Percentiles rank a stretch among this genome's conserved stretches.
Evolutionary conservation across 2,888 invertebrate genomes (phyloP).

Genomic region (Drosophila barbarae): DNA sequence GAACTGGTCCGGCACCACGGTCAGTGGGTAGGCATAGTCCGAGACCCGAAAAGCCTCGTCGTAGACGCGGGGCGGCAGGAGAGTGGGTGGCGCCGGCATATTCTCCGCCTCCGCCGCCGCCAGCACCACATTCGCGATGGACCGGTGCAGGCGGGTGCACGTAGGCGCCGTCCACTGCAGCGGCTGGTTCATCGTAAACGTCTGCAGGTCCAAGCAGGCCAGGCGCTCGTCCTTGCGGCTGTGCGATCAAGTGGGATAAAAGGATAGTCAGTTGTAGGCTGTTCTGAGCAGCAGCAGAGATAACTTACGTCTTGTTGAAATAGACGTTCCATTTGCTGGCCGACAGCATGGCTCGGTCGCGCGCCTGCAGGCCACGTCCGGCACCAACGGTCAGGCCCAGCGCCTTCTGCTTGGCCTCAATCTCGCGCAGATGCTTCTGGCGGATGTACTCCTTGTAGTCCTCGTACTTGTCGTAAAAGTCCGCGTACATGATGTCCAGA

Average conservation of each 20-base stretch:
- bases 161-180: conserved; percentile 81
- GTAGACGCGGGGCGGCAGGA: conserved; percentile 52
- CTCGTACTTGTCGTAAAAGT: conserved; percentile 96
- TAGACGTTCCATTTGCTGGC: conserved; percentile 93
- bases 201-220: conserved; percentile 95
- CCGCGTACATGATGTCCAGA: conserved; percentile 95
- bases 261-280: not conserved
- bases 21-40: conserved; percentile 90
- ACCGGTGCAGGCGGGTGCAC: conserved; percentile 69
- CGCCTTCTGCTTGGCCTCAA: conserved; percentile 85
- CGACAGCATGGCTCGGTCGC: conserved; percentile 90
- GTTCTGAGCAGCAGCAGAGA: not conserved
- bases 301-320: conserved; percentile 84
- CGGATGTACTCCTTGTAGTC: conserved; percentile 86
- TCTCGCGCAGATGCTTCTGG: conserved; percentile 84
- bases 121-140: conserved; percentile 59
- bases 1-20: conserved; percentile 97
- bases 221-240: conserved; percentile 86
- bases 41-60: conserved; percentile 56
- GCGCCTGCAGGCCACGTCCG: conserved; percentile 82
- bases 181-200: conserved; percentile 90
- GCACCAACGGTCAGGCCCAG: conserved; percentile 77
- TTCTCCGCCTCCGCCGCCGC: conserved; percentile 59
- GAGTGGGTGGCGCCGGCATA: conserved; percentile 62
- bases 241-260: not conserved